Base-by-base conservation (phyloP, 2,888 invertebrate species). In the Callinectes sapidus region DNA sequence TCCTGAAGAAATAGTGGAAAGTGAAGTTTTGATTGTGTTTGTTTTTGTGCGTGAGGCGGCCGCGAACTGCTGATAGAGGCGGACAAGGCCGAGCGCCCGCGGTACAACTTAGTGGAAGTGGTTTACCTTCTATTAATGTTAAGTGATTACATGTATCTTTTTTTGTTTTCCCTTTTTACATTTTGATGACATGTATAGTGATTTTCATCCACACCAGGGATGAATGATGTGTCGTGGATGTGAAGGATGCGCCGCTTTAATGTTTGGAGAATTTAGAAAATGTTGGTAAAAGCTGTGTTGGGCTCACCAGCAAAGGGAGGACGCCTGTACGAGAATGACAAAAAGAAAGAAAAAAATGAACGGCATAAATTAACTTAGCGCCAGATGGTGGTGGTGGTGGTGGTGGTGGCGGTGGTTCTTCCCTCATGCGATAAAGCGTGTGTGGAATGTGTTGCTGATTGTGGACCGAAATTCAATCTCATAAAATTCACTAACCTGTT, bases 121-220 rank as follows among this genome's bases (percentile, higher is more conserved):
- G 81, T 81, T 81, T 81, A 35, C 81, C 81, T 81, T 35, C 81
- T 13, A 35, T 81, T 16, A 61, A 61, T 61, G 61, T 61, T 61
- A 61, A 61, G 23, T 61, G 61, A 61, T 23, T 61, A 61, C 23
- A 2, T 18, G 61, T 18, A 10, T 61, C 61, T 18, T 16, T 23
- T 23, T 61, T 61, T 61, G 16, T 61, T 61, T 61, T 48, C 8
- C 61, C 16, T 16, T 23, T 61, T 18, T 61, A 2, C 18, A 18
- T 61, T 61, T 61, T 23, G 18, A 5, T 61, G 5, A 61, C 6
- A 18, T 23, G 23, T 61, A 61, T 61, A 61, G 23, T 18, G 61
- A 61, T 61, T 61, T 61, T 61, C 61, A 23, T 61, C 61, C 23
- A 23, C 23, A 23, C 61, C 61, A 23, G 3, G 48, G 48, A 42